Base-by-base conservation (phyloP, 2,888 invertebrate genomes). In the Clunio marinus region DNA sequence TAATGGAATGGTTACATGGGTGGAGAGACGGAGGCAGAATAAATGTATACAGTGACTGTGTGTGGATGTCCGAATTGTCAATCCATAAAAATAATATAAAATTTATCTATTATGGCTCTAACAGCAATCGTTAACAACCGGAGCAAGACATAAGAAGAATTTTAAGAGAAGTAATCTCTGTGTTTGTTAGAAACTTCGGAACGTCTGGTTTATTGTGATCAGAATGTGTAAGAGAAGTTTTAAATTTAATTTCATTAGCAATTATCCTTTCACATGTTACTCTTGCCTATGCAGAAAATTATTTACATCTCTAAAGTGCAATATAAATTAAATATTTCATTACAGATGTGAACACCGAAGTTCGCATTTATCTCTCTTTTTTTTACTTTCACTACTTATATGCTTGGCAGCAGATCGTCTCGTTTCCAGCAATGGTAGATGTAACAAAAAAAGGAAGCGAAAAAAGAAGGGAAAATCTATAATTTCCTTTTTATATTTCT, bases 11-110 rank as follows among this genome's bases (percentile, higher is more conserved):
- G 41, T 10, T 10, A 8, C 5, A 15, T 41, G 41, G 41, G 41
- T 41, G 41, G 10, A 5, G 41, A 41, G 15, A 41, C n/a, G 41
- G 5, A 8, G 4, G 32, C 8, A 8, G 32, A 7, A 32, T 8
- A n/a, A 41, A 41, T 41, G 41, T 41, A 10, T n/a, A 10, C n/a
- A 17, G 41, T 41, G 51, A 17, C 7, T 51, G 51, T 51, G 63
- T 60, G 28, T 37, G 32, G n/a, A 62, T 37, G 45, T 15, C 63
- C 45, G 24, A 63, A 46, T 63, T 46, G 63, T 63, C 63, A 63
- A 63, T 63, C 63, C 28, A 63, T 63, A 63, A 63, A 63, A 60
- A 46, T 46, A 63, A 63, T 46, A 63, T 45, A 46, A 63, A 46
- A 25, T 63, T 46, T 63, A 46, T 63, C 63, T 63, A 28, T 45